These are phyloP conservation scores for Leptura quadrifasciata DNA, from an alignment of 2,888 invertebrate species.

Conservation along the genomic window DNA sequence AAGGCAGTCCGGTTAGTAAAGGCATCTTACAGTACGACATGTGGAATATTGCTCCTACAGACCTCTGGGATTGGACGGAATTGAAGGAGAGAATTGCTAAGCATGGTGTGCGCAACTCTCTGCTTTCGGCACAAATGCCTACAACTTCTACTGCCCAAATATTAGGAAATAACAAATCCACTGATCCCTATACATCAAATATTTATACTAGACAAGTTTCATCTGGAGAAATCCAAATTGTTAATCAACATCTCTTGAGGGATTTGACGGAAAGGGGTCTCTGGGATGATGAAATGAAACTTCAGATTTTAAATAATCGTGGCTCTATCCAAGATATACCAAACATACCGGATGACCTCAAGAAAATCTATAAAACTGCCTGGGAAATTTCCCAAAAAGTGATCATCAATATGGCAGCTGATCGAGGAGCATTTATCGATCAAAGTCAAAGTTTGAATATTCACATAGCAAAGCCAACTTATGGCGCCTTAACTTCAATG, in stretches of 20 bases:
- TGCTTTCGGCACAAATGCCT: constrained; percentile 96
- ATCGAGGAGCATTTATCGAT: constrained; percentile 98
- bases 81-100: constrained; percentile 90
- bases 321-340: constrained; percentile 95
- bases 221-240: constrained; percentile 94
- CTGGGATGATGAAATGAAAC: constrained; percentile 98
- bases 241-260: constrained; percentile 95
- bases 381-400: constrained; percentile 98
- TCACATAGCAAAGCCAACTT: constrained; percentile 95
- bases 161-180: constrained; percentile 98
- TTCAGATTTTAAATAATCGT: constrained; percentile 90
- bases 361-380: constrained; percentile 94
- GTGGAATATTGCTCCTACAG: constrained; percentile 93
- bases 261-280: constrained; percentile 93
- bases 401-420: constrained; percentile 97
- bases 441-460: constrained; percentile 99
- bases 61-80: constrained; percentile 91
- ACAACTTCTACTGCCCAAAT: constrained; percentile 99
- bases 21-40: constrained; percentile 98
- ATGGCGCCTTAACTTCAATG: constrained; percentile 96
- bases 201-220: constrained; percentile 95
- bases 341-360: constrained; percentile 88
- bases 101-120: constrained; percentile 94
- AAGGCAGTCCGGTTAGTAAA: constrained; percentile 92
- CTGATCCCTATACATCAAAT: constrained; percentile 98